Base-by-base conservation (phyloP, 2,888 invertebrate species). In the Cosmorhoe ocellata region DNA sequence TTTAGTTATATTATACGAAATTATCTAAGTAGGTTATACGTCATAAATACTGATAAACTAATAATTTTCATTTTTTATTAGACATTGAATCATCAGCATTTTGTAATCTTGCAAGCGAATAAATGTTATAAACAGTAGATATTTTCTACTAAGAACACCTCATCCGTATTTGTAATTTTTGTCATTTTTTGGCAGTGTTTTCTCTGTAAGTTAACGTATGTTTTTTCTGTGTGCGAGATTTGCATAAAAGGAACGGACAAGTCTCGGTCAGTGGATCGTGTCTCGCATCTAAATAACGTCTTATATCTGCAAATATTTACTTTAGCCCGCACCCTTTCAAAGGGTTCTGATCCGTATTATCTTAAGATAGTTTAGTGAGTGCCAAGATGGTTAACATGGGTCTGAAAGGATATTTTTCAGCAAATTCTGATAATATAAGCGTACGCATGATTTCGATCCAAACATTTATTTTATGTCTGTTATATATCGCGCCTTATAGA, bases 251-350 rank as follows among this genome's bases (percentile, higher is more conserved):
- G 72, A 71, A 71, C 73, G 74, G 74, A 70, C 74, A 67, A 74
- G 71, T 76, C 75, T 71, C 69, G 74, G 76, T 73, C 73, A 73
- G 75, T 69, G 74, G 82, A 80, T 83, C 88, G 86, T 87, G 88
- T 84, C 82, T 77, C 71, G 88, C 87, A 88, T 89, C 84, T 84
- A 85, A 88, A 89, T 88, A 85, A 79, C 84, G 84, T 82, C 84
- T 88, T 89, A 88, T 85, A 82, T 86, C 84, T 82, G 84, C 86
- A 86, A 89, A 90, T 87, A 90, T 90, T 89, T 84, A 84, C 88
- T 81, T 74, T 78, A 74, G 71, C 72, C 81, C 80, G 78, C 78
- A 84, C 83, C 84, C 85, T 84, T 81, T 79, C 65, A 74, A 75
- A 81, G 79, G 80, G 81, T 8, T 79, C 74, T 69, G 71, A 81